Evolutionary conservation across 2,888 invertebrate genomes (phyloP), one percentile per base, ranked within the genome.

Genomic region (Caenorhabditis uteleia): DNA sequence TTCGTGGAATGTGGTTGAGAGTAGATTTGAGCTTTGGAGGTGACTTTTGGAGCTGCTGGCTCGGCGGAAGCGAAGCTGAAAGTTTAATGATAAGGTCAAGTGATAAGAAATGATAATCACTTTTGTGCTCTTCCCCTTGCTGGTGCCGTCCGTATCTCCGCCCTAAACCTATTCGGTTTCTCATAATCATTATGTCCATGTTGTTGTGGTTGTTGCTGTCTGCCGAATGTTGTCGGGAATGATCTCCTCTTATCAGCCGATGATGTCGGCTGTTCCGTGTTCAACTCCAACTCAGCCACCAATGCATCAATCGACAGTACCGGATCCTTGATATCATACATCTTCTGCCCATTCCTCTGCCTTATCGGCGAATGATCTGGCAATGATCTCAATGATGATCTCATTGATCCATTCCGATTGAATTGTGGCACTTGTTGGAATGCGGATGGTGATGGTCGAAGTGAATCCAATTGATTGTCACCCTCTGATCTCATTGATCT

Each of bases 251-350:
- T 75, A 38, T 75, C 76, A 16, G 69, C 40, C 14, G 61, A 21
- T 4, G 66, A 58, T 10, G 51, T 25, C 4, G 53, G 50, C 51
- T 66, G 59, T 26, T 79, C 77, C 2, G 77, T 79, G 57, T 81
- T 81, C 44, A 82, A 50, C 38, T 82, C 82, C 43, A 82, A 44
- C 45, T 82, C 82, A 1, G 82, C 82, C 1, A 80, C 78, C 25
- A 82, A 54, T n/a, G 74, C 73, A 65, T 82, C 78, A 21, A 82
- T 79, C 6, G 81, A 76, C 48, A 75, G 57, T 2, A 61, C 68
- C 6, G 79, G 79, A 36, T 80, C 80, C 29, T 31, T 42, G 12
- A 48, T 55, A n/a, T 45, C 39, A 10, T 5, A 25, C 10, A 29
- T 38, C 40, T 48, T 33, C 16, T 27, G 38, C 18, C 18, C 34